Evolutionary conservation across 1,140 invertebrate genomes (phyloP).

Genomic region (Stegodyphus dumicola): DNA sequence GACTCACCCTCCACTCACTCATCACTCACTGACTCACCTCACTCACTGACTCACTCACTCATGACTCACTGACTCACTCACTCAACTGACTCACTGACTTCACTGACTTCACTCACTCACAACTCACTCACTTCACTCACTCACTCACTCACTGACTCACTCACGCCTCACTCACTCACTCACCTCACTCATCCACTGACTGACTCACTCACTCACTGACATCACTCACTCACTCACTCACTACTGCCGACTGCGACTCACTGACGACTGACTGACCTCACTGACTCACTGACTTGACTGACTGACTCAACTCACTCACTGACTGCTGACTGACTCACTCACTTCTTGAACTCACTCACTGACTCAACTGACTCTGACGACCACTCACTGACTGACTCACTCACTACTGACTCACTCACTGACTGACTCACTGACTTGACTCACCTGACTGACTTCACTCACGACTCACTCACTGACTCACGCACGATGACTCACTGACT

Average conservation of each 20-base stretch:
- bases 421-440: slow-evolving; percentile 10
- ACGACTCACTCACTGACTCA: no score
- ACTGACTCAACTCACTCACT: slow-evolving; percentile 14
- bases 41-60: slow-evolving; percentile 36
- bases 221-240: slow-evolving; percentile 43
- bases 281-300: no score
- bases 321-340: no score
- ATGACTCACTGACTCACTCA: slow-evolving; percentile 38
- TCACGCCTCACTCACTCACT: slow-evolving; percentile 37
- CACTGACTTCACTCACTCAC: slow-evolving; percentile 17
- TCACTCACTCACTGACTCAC: slow-evolving; percentile 29
- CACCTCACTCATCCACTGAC: slow-evolving; percentile 32
- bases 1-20: slow-evolving; percentile 24
- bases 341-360: no score
- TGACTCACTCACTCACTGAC: slow-evolving; percentile 18
- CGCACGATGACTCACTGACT: no score
- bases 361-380: no score
- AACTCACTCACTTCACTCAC: slow-evolving; percentile 25
- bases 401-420: slow-evolving; percentile 36
- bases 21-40: slow-evolving; percentile 1
- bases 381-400: slow-evolving; percentile 37
- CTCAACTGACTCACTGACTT: slow-evolving; percentile 14
- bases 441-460: background rate
- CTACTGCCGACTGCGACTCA: no score
- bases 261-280: no score